Base-by-base conservation (phyloP, 2,113 vertebrate genomes). In the Ailurus styani region DNA sequence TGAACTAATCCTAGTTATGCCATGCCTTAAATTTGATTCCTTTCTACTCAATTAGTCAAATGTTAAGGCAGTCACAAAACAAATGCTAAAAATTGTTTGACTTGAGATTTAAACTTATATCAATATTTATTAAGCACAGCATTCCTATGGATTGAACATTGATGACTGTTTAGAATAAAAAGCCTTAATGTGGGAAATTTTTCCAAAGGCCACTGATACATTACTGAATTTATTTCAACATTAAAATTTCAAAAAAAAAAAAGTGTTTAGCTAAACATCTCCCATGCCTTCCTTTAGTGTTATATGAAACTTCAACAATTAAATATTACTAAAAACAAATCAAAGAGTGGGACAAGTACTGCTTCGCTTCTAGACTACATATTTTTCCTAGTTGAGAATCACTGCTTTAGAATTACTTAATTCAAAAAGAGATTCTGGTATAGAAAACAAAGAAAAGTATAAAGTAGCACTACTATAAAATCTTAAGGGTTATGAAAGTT, bases 321-420 rank as follows among this genome's bases (percentile, higher is more conserved):
- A 84, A 75, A 54, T 70, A 87, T 93, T 87, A 95, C 18, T 83
- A 94, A 91, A 87, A 64, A 45, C 40, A 90, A 93, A 77, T 52
- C 72, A 87, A 86, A 89, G 72, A 86, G 7, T 91, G 54, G 7
- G 40, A 60, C 82, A 47, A 86, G 54, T 72, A 25, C 8, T 96
- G n/a, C 9, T 95, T 95, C 87, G 96, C n/a, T 97, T 96, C 84
- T 91, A 91, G 91, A 77, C 23, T 72, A 95, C 3, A 1, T 78
- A 81, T 60, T 94, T 88, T 37, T 34, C 27, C 27, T 86, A 85
- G 31, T 34, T 94, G 52, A 87, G 13, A 84, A 84, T 84, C 21
- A 73, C 50, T 82, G 27, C 55, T 96, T 95, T 55, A 81, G 7
- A 91, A 81, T 78, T n/a, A 82, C 42, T 42, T 37, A 93, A 70